phyloP scores from a whole-genome alignment of 1,140 invertebrate genomes.

The Varroa destructor region DNA sequence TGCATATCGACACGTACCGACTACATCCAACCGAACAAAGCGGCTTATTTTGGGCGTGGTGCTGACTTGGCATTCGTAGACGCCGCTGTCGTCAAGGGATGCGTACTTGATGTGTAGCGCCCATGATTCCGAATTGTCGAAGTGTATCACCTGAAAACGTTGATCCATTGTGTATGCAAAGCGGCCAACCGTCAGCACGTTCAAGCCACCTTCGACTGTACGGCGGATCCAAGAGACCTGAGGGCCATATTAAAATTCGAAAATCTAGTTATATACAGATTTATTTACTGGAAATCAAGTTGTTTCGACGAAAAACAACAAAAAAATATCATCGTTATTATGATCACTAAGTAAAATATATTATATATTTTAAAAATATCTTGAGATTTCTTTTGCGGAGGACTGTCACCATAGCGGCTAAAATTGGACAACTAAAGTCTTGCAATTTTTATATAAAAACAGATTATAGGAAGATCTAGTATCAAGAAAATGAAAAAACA shows the following conservation, averaged over 20 bases:
- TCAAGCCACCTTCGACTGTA: constrained; percentile 51
- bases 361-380: no score
- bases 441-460: no score
- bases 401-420: no score
- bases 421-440: no score
- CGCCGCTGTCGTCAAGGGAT: constrained; percentile 68
- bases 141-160: constrained; percentile 68
- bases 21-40: constrained; percentile 66
- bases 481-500: no score
- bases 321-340: no score
- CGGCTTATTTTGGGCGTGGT: constrained; percentile 71
- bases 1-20: constrained; percentile 51
- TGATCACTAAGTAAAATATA: no score
- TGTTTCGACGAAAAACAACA: no score
- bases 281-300: no score
- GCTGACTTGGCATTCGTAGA: constrained; percentile 79
- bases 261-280: no score
- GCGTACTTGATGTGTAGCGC: constrained; percentile 82
- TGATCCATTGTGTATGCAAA: constrained; percentile 82
- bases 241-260: constrained; percentile 37
- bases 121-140: constrained; percentile 71
- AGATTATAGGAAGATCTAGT: no score
- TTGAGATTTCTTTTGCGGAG: no score
- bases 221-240: constrained; percentile 74
- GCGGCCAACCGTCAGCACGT: constrained; percentile 70